Percentiles rank a stretch among this genome's conserved stretches.
These are phyloP conservation scores for Sciurus carolinensis DNA, from an alignment of 2,797 vertebrate genomes.

Conservation along the genomic window DNA sequence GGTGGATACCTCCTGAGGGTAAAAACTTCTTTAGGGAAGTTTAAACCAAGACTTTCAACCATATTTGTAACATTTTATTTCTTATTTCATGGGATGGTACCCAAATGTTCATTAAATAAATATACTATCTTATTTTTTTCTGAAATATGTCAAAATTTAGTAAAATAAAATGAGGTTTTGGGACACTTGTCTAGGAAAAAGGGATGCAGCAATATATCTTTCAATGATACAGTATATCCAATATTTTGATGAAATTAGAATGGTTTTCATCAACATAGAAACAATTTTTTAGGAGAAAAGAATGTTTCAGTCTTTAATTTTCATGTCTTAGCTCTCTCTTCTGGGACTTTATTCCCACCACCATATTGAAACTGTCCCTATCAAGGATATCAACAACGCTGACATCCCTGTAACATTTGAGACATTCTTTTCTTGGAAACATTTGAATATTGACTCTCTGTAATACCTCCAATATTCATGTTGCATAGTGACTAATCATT, in stretches of 20 bases:
- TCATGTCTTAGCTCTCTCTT: neutral
- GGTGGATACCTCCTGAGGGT: neutral
- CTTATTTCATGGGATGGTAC: neutral
- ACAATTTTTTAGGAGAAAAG: neutral
- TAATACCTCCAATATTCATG: neutral
- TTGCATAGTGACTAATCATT: neutral
- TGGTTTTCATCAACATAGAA: constrained; percentile 18
- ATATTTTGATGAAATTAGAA: constrained; percentile 2
- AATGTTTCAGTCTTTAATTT: neutral
- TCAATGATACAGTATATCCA: neutral
- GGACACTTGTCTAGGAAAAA: neutral
- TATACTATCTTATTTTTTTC: neutral
- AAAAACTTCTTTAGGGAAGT: neutral
- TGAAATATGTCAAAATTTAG: constrained; percentile 14
- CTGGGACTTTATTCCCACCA: neutral
- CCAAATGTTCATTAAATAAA: neutral
- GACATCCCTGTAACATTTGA: neutral
- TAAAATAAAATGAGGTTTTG: neutral
- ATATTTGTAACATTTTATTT: neutral
- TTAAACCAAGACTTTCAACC: neutral
- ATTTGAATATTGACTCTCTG: neutral
- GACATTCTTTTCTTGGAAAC: neutral
- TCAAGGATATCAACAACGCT: neutral
- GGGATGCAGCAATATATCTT: neutral
- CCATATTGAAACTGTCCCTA: neutral